These are phyloP conservation scores for Drosophila diplacantha DNA, from an alignment of 2,888 invertebrate species.

Conservation along the genomic window DNA sequence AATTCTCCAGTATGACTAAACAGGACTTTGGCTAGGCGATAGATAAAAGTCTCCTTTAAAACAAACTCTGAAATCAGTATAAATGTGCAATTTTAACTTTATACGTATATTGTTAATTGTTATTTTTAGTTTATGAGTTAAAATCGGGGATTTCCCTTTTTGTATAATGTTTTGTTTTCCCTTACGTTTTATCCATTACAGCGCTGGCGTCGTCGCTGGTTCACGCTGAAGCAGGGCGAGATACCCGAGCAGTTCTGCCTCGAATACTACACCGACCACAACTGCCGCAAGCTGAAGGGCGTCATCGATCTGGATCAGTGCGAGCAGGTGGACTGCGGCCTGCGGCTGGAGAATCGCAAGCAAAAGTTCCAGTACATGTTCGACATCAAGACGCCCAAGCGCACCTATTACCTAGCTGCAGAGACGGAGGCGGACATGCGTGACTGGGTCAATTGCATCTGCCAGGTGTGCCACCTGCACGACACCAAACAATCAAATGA, in stretches of 20 bases:
- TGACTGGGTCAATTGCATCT: constrained; percentile 96
- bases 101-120: no score
- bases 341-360: constrained; percentile 89
- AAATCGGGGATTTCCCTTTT: not conserved
- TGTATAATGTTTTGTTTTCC: not conserved
- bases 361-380: constrained; percentile 91
- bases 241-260: constrained; percentile 95
- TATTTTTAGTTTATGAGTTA: no score
- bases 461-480: constrained; percentile 92
- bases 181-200: constrained; percentile 75
- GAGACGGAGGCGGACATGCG: constrained; percentile 95
- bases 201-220: constrained; percentile 98
- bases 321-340: constrained; percentile 94
- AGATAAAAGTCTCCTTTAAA: no score
- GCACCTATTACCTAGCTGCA: constrained; percentile 95
- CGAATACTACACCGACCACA: constrained; percentile 94
- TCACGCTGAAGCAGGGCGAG: constrained; percentile 93
- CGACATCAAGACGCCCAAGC: constrained; percentile 91
- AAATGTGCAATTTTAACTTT: no score
- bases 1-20: no score
- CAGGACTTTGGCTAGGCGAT: no score
- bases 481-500: constrained; percentile 79
- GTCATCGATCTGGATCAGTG: constrained; percentile 96
- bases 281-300: constrained; percentile 90
- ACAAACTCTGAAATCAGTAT: no score